Evolutionary conservation across 2,888 invertebrate genomes (phyloP), one percentile per base, ranked within the genome.

Genomic region (Cataglyphis livida): DNA sequence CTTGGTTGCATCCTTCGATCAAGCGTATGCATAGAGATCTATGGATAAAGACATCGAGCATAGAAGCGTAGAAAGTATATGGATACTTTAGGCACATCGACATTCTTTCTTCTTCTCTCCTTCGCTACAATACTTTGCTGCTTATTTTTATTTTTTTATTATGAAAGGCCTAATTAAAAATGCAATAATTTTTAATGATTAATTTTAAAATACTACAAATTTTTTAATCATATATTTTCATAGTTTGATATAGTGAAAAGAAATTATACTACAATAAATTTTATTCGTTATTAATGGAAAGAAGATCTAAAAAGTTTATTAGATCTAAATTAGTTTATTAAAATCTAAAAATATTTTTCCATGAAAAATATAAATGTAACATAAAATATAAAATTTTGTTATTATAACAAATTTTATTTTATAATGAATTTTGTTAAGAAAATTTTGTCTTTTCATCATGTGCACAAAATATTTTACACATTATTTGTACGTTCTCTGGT

Each of bases 1-100:
- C 59, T 21, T 25, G 78, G 48, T 61, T 79, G 71, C 71, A n/a
- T 79, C 25, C 71, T 71, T 79, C 78, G 71, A 79, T 79, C 71
- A 79, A 61, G 71, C 71, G 35, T 79, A 71, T 71, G 78, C 59
- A 79, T 70, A 59, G 38, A 79, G 59, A 79, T 70, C 25, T 21
- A 35, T 25, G 18, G 71, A 61, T 41, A 59, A 25, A 71, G 18
- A 68, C 41, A 57, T 21, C 18, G 57, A 74, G 44, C n/a, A 51
- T 32, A 65, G 18, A 44, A 44, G 35, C 35, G 10, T 25, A 32
- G 28, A 66, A 25, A 32, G n/a, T n/a, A 21, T 66, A 41, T 32
- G 21, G 35, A 44, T 48, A 59, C 32, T 44, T 18, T 21, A 12
- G 35, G 48, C 70, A 70, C 68, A 44, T 70, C 57, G 32, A 68